Evolutionary conservation across 2,113 vertebrate species (phyloP).

Genomic region (Bubo scandiacus): DNA sequence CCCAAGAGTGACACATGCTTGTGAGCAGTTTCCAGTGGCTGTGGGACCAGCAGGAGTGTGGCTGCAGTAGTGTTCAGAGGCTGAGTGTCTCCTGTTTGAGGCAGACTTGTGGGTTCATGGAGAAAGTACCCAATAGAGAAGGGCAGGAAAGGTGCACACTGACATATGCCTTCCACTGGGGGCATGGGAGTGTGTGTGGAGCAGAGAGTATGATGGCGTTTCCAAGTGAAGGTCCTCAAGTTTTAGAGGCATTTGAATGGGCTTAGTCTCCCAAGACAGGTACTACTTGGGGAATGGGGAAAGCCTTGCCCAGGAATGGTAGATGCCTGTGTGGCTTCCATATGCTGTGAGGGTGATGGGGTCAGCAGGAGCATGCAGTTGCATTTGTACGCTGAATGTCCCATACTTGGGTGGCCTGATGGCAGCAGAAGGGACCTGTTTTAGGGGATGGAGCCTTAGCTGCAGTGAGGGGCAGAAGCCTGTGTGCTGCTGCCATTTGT

Average conservation of each 20-base stretch:
- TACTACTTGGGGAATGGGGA: background rate
- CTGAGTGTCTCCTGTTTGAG: background rate
- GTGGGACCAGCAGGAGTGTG: background rate
- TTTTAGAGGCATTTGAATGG: background rate
- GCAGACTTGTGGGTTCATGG: background rate
- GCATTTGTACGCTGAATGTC: background rate
- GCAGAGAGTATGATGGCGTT: background rate
- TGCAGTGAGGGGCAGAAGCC: background rate
- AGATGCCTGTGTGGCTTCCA: background rate
- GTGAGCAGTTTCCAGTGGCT: background rate
- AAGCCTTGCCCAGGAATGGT: background rate
- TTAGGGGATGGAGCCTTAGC: background rate
- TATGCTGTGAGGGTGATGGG: background rate
- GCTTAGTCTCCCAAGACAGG: background rate
- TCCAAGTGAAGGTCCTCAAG: background rate
- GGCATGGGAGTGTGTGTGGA: too few species aligned
- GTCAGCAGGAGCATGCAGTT: background rate
- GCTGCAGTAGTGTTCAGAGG: background rate
- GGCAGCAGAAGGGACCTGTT: background rate
- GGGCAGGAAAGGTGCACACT: background rate
- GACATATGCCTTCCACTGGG: background rate
- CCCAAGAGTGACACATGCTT: rapidly evolving
- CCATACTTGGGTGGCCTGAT: background rate
- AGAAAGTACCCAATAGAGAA: background rate
- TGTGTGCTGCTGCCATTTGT: background rate